These are phyloP conservation scores for Andrena bucephala DNA, from an alignment of 2,888 invertebrate genomes.

Conservation along the genomic window DNA sequence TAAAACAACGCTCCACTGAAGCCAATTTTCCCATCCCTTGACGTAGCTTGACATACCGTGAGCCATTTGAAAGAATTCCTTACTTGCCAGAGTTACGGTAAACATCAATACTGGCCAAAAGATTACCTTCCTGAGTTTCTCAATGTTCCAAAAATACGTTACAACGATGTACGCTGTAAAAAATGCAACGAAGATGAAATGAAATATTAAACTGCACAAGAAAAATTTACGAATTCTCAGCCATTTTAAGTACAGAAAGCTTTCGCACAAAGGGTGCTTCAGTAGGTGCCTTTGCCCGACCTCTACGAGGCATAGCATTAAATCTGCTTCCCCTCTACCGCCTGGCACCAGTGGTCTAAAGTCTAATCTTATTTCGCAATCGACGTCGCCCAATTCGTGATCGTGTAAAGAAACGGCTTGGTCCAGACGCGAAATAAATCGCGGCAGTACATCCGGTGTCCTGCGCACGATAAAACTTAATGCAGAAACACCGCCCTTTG, in stretches of 20 bases:
- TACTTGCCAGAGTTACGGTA: constrained; percentile 88
- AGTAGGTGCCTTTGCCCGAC: constrained; percentile 92
- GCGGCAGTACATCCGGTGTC: constrained; percentile 92
- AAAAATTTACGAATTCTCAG: constrained; percentile 93
- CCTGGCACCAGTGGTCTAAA: constrained; percentile 85
- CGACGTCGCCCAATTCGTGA: constrained; percentile 94
- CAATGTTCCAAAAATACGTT: constrained; percentile 85
- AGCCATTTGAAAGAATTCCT: constrained; percentile 92
- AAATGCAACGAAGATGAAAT: constrained; percentile 90
- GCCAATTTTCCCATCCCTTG: constrained; percentile 93
- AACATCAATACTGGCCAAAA: constrained; percentile 86
- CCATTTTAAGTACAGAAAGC: constrained; percentile 94
- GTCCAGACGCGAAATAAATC: constrained; percentile 90
- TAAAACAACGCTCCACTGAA: constrained; percentile 92
- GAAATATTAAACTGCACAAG: constrained; percentile 91
- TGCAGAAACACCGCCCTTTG: constrained; percentile 93
- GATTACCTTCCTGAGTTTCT: constrained; percentile 84
- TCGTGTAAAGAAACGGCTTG: constrained; percentile 92
- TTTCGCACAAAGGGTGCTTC: constrained; percentile 94
- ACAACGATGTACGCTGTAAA: constrained; percentile 91
- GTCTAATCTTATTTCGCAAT: constrained; percentile 92
- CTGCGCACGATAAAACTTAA: constrained; percentile 93
- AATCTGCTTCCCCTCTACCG: constrained; percentile 85
- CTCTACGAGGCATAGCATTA: constrained; percentile 88
- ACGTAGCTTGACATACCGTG: constrained; percentile 91